Conservation (phyloP, 2,797 vertebrate species). For the Coracias cyanogaster region DNA sequence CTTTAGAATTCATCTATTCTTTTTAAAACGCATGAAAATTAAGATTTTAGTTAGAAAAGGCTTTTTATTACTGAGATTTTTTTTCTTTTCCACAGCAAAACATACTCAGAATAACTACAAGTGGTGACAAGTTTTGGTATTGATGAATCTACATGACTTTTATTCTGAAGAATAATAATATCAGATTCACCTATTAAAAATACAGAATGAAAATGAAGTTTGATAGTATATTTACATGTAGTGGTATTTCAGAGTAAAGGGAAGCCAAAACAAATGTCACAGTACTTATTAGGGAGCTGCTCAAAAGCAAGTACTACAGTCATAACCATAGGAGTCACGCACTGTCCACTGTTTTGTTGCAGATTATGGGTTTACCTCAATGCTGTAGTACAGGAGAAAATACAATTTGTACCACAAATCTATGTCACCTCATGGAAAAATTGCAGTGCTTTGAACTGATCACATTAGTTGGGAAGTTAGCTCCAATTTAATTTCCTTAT, state of each 20-base stretch:
- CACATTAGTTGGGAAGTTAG: not conserved
- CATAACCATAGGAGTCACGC: not conserved
- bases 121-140: not conserved
- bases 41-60: not conserved
- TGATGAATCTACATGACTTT: not conserved
- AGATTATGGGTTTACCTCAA: not conserved
- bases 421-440: not conserved
- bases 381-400: rapidly evolving
- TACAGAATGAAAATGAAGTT: not conserved
- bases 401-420: not conserved
- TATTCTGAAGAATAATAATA: not conserved
- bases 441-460: not conserved
- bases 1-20: not conserved
- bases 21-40: not conserved
- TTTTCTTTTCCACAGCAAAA: not conserved
- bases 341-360: not conserved
- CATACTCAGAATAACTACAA: not conserved
- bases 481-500: not conserved
- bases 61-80: not conserved
- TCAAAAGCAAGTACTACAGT: not conserved
- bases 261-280: not conserved
- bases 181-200: not conserved
- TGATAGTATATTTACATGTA: not conserved
- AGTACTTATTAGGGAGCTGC: not conserved
- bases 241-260: not conserved